Evolutionary conservation across 1,140 invertebrate genomes (phyloP).

Genomic region (Bacillus rossius): DNA sequence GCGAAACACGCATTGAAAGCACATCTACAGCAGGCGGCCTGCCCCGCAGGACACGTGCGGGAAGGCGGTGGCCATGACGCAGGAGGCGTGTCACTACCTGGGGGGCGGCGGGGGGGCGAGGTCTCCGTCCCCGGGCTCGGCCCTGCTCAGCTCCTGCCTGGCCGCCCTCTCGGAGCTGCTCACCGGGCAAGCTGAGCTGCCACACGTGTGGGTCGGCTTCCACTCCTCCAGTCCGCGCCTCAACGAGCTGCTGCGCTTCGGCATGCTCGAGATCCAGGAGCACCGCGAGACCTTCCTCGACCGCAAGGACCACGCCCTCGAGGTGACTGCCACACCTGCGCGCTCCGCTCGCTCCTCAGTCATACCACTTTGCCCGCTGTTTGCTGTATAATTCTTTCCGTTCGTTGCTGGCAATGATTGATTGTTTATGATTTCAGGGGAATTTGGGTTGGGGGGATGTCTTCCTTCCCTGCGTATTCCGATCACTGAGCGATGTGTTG

Average conservation of each 20-base stretch:
- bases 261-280: slow-evolving; percentile 90
- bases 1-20: too few relatives aligned
- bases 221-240: slow-evolving; percentile 51
- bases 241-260: slow-evolving; percentile 76
- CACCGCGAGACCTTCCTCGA: slow-evolving; percentile 93
- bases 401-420: too few relatives aligned
- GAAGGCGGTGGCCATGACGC: slow-evolving; percentile 50
- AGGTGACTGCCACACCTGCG: too few relatives aligned
- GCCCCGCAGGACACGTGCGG: slow-evolving; percentile 46
- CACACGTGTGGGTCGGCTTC: slow-evolving; percentile 67
- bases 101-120: slow-evolving; percentile 33
- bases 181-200: slow-evolving; percentile 55
- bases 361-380: too few relatives aligned
- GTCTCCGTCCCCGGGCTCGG: slow-evolving; percentile 25
- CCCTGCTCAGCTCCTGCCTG: slow-evolving; percentile 52
- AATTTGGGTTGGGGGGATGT: too few relatives aligned
- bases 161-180: slow-evolving; percentile 58
- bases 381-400: too few relatives aligned
- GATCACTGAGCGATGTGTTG: too few relatives aligned
- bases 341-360: too few relatives aligned
- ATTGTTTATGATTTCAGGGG: too few relatives aligned
- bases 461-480: too few relatives aligned
- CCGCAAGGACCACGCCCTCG: slow-evolving; percentile 81
- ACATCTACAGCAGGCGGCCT: not conserved
- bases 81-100: slow-evolving; percentile 46